A percentile compares a stretch with the other conserved stretches of the same genome.
Conservation (phyloP, 64 coral and sea anemone species). For the Montipora foliosa region DNA sequence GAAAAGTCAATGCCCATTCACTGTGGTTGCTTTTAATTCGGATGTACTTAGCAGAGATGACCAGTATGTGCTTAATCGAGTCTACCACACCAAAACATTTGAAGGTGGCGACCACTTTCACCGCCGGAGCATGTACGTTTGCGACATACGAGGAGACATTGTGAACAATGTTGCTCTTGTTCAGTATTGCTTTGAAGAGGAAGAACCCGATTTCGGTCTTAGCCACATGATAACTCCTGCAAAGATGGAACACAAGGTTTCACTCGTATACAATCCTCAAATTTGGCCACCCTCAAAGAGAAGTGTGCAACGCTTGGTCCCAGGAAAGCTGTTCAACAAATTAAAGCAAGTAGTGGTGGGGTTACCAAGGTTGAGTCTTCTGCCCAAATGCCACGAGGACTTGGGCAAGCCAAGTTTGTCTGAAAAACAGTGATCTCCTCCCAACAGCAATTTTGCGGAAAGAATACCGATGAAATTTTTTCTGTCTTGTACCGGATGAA, state of each 20-base stretch:
- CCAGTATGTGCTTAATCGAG: background rate
- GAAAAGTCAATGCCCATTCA: background rate
- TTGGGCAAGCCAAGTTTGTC: background rate
- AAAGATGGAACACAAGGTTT: background rate
- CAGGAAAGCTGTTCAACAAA: background rate
- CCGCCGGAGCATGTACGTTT: background rate
- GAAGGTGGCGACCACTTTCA: background rate
- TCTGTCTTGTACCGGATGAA: background rate
- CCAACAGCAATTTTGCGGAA: background rate
- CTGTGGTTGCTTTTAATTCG: background rate
- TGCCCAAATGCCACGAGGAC: background rate
- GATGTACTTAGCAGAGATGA: background rate
- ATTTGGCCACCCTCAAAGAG: background rate
- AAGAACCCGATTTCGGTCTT: background rate
- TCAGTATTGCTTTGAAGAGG: background rate
- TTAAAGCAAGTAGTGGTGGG: background rate
- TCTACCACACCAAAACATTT: background rate
- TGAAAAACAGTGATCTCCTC: background rate
- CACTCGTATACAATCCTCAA: background rate
- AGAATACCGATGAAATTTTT: background rate
- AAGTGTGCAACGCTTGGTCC: background rate
- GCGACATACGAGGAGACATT: constrained; percentile 7
- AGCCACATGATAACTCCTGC: background rate
- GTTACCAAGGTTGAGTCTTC: background rate
- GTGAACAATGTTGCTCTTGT: constrained; percentile 1